phyloP scores from a whole-genome alignment of 2,797 vertebrate species.

The Apogon hyalosoma region DNA sequence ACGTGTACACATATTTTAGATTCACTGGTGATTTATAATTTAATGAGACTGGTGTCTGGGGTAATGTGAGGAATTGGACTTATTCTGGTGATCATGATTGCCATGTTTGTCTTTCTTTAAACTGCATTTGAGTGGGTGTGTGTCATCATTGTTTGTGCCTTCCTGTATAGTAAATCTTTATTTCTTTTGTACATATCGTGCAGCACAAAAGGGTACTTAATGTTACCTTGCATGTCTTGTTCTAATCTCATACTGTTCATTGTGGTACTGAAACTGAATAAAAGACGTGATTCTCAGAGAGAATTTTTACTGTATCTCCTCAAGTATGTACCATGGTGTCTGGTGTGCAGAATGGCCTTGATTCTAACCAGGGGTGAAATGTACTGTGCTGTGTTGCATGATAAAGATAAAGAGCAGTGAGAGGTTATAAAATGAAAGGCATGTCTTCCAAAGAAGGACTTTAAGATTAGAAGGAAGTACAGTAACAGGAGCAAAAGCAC shows the following conservation, averaged over 20 bases:
- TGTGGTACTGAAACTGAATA: background rate
- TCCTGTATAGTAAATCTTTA: background rate
- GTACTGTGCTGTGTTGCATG: slow-evolving; percentile 15
- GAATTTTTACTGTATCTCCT: background rate
- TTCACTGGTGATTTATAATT: slow-evolving; percentile 9
- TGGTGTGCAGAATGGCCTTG: background rate
- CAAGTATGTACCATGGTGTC: background rate
- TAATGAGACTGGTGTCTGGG: background rate
- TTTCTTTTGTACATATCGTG: background rate
- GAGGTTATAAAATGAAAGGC: slow-evolving; percentile 23
- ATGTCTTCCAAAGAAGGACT: slow-evolving; percentile 6
- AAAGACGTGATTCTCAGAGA: background rate
- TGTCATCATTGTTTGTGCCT: background rate
- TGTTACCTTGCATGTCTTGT: slow-evolving; percentile 4
- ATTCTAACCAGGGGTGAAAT: slow-evolving; percentile 22
- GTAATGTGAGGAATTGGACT: background rate
- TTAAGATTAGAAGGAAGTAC: slow-evolving; percentile 12
- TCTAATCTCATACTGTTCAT: background rate
- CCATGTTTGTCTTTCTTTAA: background rate
- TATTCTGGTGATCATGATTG: background rate
- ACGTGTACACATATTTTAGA: background rate
- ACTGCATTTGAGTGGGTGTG: background rate
- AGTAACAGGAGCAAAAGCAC: background rate
- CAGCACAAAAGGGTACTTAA: background rate
- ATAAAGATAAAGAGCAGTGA: slow-evolving; percentile 31